Conservation (phyloP, 2,888 invertebrate species). For the Euplexia lucipara region DNA sequence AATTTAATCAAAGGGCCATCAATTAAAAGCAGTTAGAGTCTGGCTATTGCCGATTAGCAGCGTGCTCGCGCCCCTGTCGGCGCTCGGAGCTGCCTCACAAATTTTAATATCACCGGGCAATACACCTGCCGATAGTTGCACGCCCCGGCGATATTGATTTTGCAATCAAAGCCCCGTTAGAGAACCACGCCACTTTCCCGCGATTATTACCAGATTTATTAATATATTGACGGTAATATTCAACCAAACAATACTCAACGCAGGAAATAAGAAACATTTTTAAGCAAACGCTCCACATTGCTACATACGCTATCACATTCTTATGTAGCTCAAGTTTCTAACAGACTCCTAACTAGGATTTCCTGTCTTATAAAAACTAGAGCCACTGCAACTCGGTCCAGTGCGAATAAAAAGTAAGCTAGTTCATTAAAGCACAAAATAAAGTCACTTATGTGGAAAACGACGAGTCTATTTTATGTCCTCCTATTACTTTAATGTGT, state of each 20-base stretch:
- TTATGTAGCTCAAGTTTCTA: conserved; percentile 61
- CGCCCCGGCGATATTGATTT: conserved; percentile 83
- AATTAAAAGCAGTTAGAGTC: conserved; percentile 75
- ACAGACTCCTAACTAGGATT: conserved; percentile 68
- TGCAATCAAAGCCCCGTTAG: conserved; percentile 87
- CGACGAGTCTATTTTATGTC: conserved; percentile 66
- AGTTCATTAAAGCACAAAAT: conserved; percentile 62
- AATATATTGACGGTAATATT: conserved; percentile 67
- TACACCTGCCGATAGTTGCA: conserved; percentile 84
- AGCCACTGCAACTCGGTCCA: conserved; percentile 52
- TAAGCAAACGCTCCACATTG: conserved; percentile 50
- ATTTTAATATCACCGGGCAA: conserved; percentile 82
- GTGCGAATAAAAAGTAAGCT: conserved; percentile 66
- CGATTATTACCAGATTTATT: conserved; percentile 79
- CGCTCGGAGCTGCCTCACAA: conserved; percentile 65
- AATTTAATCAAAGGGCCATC: conserved; percentile 73
- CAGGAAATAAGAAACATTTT: conserved; percentile 58
- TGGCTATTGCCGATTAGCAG: conserved; percentile 69
- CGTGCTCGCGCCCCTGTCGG: conserved; percentile 77
- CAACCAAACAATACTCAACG: conserved; percentile 21
- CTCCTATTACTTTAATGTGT: conserved; percentile 72
- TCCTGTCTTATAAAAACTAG: conserved; percentile 67
- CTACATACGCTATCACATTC: conserved; percentile 52
- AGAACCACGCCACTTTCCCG: conserved; percentile 73
- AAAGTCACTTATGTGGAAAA: conserved; percentile 63